Evolutionary conservation across 1,140 invertebrate species (phyloP).

Genomic region (Sipha flava): DNA sequence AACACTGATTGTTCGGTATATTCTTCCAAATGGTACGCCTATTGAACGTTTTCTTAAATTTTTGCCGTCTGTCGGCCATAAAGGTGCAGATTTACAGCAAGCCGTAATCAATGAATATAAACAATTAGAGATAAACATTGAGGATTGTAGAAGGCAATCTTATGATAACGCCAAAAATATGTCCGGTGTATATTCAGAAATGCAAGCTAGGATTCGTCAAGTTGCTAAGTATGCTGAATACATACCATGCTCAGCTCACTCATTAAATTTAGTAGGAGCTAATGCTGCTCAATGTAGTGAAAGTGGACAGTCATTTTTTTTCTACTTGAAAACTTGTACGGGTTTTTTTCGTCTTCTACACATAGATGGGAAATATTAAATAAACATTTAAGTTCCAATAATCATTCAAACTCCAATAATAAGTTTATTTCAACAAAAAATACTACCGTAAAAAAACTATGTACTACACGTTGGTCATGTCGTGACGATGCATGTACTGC

Average conservation of each 20-base stretch:
- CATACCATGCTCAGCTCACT: too few species aligned
- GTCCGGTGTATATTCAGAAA: constrained; percentile 39
- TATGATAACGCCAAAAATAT: too few species aligned
- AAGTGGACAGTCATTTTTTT: too few species aligned
- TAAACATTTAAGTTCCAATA: not conserved
- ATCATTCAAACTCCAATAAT: too few species aligned
- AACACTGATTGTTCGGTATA: constrained; percentile 37
- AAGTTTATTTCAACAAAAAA: too few species aligned
- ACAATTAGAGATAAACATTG: constrained; percentile 36
- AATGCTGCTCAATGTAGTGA: constrained; percentile 36
- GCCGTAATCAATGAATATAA: constrained; percentile 31
- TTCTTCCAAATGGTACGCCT: constrained; percentile 36
- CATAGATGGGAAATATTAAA: constrained; percentile 35
- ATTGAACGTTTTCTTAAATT: constrained; percentile 34
- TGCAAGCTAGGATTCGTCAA: constrained; percentile 39
- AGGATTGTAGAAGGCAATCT: constrained; percentile 40
- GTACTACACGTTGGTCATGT: constrained; percentile 35
- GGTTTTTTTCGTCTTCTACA: constrained; percentile 38
- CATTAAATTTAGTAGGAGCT: too few species aligned
- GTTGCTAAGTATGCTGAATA: constrained; percentile 40
- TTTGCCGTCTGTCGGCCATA: constrained; percentile 29
- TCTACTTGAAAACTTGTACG: constrained; percentile 36
- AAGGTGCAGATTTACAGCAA: constrained; percentile 15
- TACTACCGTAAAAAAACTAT: constrained; percentile 33
- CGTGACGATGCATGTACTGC: constrained; percentile 34